Conservation (phyloP, 2,888 invertebrate species). For the Ochlodes sylvanus region DNA sequence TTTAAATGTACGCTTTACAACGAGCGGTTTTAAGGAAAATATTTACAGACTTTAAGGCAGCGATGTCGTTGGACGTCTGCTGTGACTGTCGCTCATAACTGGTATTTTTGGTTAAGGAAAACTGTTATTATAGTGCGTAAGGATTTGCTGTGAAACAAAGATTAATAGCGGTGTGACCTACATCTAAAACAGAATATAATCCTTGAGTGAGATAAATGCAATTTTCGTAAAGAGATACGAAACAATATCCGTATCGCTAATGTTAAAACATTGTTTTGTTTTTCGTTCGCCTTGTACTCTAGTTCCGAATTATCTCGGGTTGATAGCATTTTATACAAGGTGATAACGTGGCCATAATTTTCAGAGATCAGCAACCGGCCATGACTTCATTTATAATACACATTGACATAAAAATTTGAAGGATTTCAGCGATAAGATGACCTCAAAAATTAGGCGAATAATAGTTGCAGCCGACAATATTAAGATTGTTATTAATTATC, state of each 20-base stretch:
- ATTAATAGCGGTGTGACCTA: too few relatives aligned
- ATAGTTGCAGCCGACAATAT: slow-evolving; percentile 40
- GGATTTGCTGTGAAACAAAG: neutral
- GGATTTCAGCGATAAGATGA: slow-evolving; percentile 76
- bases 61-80: neutral
- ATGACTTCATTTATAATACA: slow-evolving; percentile 75
- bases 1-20: slow-evolving; percentile 27
- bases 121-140: neutral
- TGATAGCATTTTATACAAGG: slow-evolving; percentile 58
- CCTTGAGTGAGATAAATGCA: neutral
- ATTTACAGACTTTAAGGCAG: neutral
- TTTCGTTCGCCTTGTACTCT: slow-evolving; percentile 45
- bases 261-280: slow-evolving; percentile 42
- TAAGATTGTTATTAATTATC: slow-evolving; percentile 29
- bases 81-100: neutral
- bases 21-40: slow-evolving; percentile 16
- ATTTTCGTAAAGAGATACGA: neutral
- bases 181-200: too few relatives aligned
- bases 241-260: neutral
- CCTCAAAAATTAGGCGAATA: slow-evolving; percentile 54
- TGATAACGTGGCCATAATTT: slow-evolving; percentile 77
- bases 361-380: slow-evolving; percentile 82
- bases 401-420: slow-evolving; percentile 64
- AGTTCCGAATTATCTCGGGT: slow-evolving; percentile 60
- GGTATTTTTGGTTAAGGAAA: slow-evolving; percentile 13